Evolutionary conservation across 2,797 vertebrate species (phyloP), one percentile per base, ranked within the genome.

Genomic region (Sebastiscus tertius): DNA sequence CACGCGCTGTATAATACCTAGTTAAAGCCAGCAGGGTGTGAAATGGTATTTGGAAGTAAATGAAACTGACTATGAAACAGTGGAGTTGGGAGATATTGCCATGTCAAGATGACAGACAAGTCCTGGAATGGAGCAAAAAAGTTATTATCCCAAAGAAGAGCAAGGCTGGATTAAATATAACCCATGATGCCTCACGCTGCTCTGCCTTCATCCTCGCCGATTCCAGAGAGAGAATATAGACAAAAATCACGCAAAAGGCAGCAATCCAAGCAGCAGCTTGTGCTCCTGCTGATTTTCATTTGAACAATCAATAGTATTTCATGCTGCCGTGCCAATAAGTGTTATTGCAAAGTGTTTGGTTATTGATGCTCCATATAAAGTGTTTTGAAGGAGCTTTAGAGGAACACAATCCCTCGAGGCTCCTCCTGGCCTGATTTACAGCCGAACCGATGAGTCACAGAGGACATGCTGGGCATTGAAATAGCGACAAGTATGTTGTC

Each of bases 11-110:
- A 95, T 95, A 96, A 96, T 95, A 95, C 94, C 96, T 96, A 96
- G 96, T 98, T 98, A 98, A 98, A 99, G 97, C 97, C 97, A 99
- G 98, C 97, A 97, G 97, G 97, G 97, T 98, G 98, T 99, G 97
- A 99, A 99, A 98, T 99, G 97, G 97, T 97, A 97, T 98, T 99
- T 98, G 97, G 97, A 98, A 99, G 98, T 98, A 98, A 98, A 99
- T 98, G 97, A 98, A 98, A 98, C 95, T 96, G 96, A 97, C 96
- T 97, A 96, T 95, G 94, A 95, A 95, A 94, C 96, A 95, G 96
- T 96, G 96, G 96, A 96, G 96, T 96, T 96, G 97, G 97, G 95
- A 97, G 97, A 98, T 97, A 98, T 98, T 98, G 97, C 97, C 95
- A 94, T 95, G 97, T 97, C 94, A 97, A 96, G 96, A 97, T 98